These are phyloP conservation scores for Acrobasis repandana DNA, from an alignment of 2,888 invertebrate species.

Conservation along the genomic window DNA sequence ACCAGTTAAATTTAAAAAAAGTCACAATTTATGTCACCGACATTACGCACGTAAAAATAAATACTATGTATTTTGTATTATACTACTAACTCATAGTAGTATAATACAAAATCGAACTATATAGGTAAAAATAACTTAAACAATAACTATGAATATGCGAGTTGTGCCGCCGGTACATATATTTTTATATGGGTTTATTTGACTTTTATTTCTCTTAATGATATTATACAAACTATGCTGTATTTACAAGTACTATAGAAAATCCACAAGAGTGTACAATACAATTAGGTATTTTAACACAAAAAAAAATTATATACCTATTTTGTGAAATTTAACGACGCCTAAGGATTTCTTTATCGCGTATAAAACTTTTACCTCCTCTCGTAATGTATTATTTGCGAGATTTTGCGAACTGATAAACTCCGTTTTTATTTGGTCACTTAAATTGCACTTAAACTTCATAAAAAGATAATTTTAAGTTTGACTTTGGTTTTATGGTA, in stretches of 20 bases:
- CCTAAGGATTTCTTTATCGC: conserved; percentile 45
- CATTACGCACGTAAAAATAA: too few species aligned
- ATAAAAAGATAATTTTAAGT: conserved; percentile 12
- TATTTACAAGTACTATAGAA: neutral
- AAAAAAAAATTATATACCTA: conserved; percentile 28
- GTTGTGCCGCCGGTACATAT: too few species aligned
- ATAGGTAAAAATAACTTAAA: too few species aligned
- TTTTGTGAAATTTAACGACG: conserved; percentile 40
- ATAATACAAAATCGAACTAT: too few species aligned
- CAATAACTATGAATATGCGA: too few species aligned
- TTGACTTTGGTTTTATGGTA: conserved; percentile 16
- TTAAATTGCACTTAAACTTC: conserved; percentile 38
- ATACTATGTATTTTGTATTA: too few species aligned
- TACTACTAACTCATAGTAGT: too few species aligned
- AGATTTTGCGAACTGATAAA: conserved; percentile 38
- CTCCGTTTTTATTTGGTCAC: conserved; percentile 42
- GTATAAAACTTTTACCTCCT: conserved; percentile 41
- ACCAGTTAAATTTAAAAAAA: too few species aligned
- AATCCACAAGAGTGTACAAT: neutral
- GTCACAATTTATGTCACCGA: too few species aligned
- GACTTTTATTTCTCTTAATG: too few species aligned
- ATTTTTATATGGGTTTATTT: too few species aligned
- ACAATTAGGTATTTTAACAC: neutral
- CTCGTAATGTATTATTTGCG: conserved; percentile 30
- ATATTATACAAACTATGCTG: neutral